These are phyloP conservation scores for Leucopsar rothschildi DNA, from an alignment of 2,113 vertebrate species.

Conservation along the genomic window DNA sequence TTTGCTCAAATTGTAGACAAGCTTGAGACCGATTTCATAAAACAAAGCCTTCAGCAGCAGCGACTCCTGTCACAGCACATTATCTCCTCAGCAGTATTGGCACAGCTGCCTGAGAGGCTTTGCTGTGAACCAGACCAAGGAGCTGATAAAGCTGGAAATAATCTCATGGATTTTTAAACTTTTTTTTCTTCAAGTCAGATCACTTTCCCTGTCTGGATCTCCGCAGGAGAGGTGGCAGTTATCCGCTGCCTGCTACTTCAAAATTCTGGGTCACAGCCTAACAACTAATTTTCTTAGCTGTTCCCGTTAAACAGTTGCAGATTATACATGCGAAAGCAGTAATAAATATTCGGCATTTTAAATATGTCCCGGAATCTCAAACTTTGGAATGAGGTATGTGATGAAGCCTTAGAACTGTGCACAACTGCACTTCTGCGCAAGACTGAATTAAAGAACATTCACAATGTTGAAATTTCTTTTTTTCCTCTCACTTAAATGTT, in stretches of 20 bases:
- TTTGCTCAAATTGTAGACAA: neutral
- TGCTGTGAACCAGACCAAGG: neutral
- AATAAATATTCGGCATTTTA: neutral
- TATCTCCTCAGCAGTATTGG: neutral
- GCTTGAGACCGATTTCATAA: neutral
- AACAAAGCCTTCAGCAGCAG: neutral
- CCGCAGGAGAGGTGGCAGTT: neutral
- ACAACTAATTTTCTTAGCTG: neutral
- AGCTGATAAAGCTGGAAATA: neutral
- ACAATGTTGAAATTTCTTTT: neutral
- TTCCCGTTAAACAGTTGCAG: neutral
- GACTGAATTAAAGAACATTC: neutral
- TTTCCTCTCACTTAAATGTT: neutral
- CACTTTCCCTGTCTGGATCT: neutral
- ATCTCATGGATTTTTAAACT: neutral
- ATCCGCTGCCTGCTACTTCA: neutral
- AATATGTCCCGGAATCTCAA: neutral
- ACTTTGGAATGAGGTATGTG: neutral
- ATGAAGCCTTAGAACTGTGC: neutral
- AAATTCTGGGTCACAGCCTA: neutral
- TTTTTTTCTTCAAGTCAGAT: neutral
- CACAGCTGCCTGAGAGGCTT: neutral
- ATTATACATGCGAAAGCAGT: neutral
- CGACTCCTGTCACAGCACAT: neutral
- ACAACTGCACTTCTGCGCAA: neutral